Evolutionary conservation across 2,113 vertebrate genomes (phyloP).

Genomic region (Cephalopterus ornatus): DNA sequence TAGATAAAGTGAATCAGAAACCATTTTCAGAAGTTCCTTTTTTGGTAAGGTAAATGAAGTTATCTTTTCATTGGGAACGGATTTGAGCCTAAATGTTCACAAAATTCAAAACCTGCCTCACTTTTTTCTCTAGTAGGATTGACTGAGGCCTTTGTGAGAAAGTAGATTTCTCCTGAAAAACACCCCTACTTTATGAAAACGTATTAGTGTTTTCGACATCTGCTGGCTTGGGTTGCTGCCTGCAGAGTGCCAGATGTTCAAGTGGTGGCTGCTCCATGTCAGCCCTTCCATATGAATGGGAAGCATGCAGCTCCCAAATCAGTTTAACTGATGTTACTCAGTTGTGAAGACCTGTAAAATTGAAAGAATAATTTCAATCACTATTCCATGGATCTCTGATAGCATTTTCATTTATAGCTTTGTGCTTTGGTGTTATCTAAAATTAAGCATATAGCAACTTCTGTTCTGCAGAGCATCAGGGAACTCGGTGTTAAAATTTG

Average conservation of each 20-base stretch:
- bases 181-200: not conserved
- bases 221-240: not conserved
- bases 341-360: not conserved
- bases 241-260: constrained; percentile 17
- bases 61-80: not conserved
- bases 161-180: not conserved
- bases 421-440: not conserved
- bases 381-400: not conserved
- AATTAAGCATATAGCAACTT: not conserved
- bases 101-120: not conserved
- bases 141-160: not conserved
- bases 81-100: not conserved
- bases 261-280: not conserved
- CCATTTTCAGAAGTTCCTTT: not conserved
- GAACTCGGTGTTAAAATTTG: not conserved
- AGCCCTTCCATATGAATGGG: not conserved
- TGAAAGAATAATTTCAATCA: not conserved
- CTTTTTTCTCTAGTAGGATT: not conserved
- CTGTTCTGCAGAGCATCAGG: not conserved
- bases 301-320: constrained; percentile 1
- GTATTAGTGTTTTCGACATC: not conserved
- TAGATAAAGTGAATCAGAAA: not conserved
- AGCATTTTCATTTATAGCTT: not conserved
- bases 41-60: not conserved
- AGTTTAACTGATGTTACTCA: not conserved